Percentiles rank a stretch among this genome's conserved stretches.
These are phyloP conservation scores for Eupleurogrammus muticus DNA, from an alignment of 2,797 vertebrate species.

Conservation along the genomic window DNA sequence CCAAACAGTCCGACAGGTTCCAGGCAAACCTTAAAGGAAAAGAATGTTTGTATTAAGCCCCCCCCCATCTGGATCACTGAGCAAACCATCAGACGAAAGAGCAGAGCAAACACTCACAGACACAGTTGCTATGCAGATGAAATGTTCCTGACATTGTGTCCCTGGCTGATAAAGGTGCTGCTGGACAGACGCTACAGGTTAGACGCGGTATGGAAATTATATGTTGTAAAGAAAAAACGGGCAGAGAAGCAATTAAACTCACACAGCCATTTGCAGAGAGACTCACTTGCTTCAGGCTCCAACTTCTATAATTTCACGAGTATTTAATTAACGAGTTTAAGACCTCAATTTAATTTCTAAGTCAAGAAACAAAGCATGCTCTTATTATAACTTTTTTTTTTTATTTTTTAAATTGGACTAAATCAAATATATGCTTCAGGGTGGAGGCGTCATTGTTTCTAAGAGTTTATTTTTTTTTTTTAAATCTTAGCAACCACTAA, in stretches of 20 bases:
- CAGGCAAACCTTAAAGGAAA: neutral
- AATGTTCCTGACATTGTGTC: conserved; percentile 4
- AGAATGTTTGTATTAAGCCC: conserved; percentile 51
- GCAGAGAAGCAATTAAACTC: conserved; percentile 38
- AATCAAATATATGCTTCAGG: conserved; percentile 43
- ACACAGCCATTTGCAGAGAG: conserved; percentile 31
- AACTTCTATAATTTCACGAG: conserved; percentile 49
- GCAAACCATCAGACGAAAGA: conserved; percentile 49
- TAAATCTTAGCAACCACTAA: conserved; percentile 6
- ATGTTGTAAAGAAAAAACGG: conserved; percentile 11
- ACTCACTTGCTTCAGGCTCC: conserved; percentile 30
- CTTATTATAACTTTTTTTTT: conserved; percentile 47
- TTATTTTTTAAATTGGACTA: conserved; percentile 49
- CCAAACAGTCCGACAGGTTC: conserved; percentile 46
- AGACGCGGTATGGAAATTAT: neutral
- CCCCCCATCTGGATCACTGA: conserved; percentile 52
- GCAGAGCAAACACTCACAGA: conserved; percentile 35
- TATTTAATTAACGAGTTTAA: conserved; percentile 54
- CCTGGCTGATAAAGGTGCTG: conserved; percentile 1
- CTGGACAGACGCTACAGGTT: conserved; percentile 3
- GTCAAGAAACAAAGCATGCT: conserved; percentile 45
- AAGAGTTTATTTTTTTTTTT: neutral
- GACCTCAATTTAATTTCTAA: conserved; percentile 41
- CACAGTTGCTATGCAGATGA: conserved; percentile 25
- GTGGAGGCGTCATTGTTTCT: neutral